Evolutionary conservation across 2,888 invertebrate genomes (phyloP), one percentile per base, ranked within the genome.

Genomic region (Busseola fusca): DNA sequence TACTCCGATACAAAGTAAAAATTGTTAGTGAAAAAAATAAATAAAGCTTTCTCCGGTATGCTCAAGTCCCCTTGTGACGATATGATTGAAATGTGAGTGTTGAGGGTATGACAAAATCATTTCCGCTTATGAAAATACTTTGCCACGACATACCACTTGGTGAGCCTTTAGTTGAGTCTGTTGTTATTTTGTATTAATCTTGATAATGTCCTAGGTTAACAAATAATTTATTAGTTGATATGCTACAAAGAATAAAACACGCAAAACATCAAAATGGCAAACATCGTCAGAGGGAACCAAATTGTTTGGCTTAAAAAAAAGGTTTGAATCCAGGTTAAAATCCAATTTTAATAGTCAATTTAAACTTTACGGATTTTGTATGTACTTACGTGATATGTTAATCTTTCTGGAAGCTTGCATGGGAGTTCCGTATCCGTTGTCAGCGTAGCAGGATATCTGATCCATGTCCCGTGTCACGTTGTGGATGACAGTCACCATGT

Each of bases 391-490:
- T 87, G 97, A 98, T 68, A 98, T 98, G 74, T 97, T 97, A 73
- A 98, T 97, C 89, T 97, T 97, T 81, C 97, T 96, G 0, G 98
- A 97, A 0, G 98, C 97, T 91, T 98, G 98, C 97, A 98, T 98
- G 3, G 98, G 98, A 0, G 98, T 97, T 0, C 98, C 98, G 87
- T 98, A 98, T 2, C 98, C 98, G 88, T 98, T 98, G 93, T 98
- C 98, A 0, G 98, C 98, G 92, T 98, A 98, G 91, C 98, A 98
- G 0, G 98, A 97, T 78, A 98, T 97, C 90, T 98, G 97, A 88
- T 98, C 97, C 98, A 98, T 98, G 90, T 98, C 98, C 3, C 97
- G 96, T 0, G 98, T 98, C 18, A 98, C 97, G 90, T 98, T 98
- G 89, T 98, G 97, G 76, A 98, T 97, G n/a, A 97, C 97, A 0